Conservation (phyloP, 2,888 invertebrate species). For the Morpho achilles region DNA sequence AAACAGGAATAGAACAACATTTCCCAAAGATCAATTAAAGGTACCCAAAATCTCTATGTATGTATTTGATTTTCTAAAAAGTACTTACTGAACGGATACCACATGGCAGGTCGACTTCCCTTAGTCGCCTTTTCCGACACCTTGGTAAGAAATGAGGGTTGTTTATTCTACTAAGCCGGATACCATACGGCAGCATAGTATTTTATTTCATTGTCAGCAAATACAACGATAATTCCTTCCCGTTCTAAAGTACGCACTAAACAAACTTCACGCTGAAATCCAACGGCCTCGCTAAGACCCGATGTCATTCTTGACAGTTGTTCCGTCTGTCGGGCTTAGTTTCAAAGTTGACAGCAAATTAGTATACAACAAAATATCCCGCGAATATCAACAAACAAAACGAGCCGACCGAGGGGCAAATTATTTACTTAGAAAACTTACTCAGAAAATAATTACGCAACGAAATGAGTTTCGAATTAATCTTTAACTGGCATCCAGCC, state of each 20-base stretch:
- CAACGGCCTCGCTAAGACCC: slow-evolving; percentile 2
- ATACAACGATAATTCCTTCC: too few species aligned
- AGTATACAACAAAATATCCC: slow-evolving; percentile 10
- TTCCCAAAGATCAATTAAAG: too few species aligned
- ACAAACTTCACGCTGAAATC: neutral
- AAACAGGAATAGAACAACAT: too few species aligned
- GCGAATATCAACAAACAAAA: slow-evolving; percentile 11
- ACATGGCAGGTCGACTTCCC: too few species aligned
- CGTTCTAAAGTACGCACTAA: neutral
- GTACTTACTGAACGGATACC: too few species aligned
- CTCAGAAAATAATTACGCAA: slow-evolving; percentile 35
- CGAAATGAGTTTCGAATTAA: slow-evolving; percentile 36
- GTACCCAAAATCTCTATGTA: too few species aligned
- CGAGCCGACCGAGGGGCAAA: slow-evolving; percentile 16
- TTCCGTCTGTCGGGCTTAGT: slow-evolving; percentile 12
- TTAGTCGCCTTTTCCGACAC: too few species aligned
- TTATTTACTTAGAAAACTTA: slow-evolving; percentile 25
- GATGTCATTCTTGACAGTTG: slow-evolving; percentile 11
- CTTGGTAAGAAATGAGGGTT: too few species aligned
- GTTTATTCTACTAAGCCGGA: too few species aligned
- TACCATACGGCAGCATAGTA: too few species aligned
- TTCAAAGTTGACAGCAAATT: slow-evolving; percentile 16
- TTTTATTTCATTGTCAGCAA: too few species aligned
- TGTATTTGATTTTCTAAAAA: too few species aligned
- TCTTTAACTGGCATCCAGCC: slow-evolving; percentile 32